phyloP scores from a whole-genome alignment of 1,140 invertebrate species.

The Camponotus vicinus region DNA sequence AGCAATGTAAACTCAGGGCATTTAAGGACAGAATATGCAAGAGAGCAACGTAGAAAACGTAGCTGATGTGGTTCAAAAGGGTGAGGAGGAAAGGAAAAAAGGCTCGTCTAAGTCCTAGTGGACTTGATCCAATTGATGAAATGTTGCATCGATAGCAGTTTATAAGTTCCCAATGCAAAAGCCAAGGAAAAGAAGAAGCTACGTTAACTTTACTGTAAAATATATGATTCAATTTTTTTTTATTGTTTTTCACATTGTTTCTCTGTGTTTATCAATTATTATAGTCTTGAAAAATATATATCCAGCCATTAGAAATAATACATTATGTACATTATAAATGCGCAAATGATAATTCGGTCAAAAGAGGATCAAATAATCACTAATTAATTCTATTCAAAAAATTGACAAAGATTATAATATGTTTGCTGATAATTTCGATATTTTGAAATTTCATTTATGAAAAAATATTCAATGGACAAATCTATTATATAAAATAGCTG shows the following conservation, averaged over 20 bases:
- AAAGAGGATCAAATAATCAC: background rate
- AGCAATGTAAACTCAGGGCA: constrained; percentile 95
- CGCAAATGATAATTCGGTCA: background rate
- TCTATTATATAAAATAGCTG: constrained; percentile 20
- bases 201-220: background rate
- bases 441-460: background rate
- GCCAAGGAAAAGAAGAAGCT: constrained; percentile 79
- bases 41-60: constrained; percentile 96
- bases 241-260: background rate
- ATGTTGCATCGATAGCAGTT: constrained; percentile 98
- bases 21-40: constrained; percentile 96
- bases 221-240: background rate
- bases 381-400: background rate
- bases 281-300: background rate
- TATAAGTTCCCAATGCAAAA: constrained; percentile 96
- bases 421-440: background rate
- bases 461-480: background rate
- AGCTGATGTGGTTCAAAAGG: constrained; percentile 93
- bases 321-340: background rate
- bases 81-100: constrained; percentile 95
- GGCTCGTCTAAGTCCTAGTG: constrained; percentile 97
- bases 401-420: background rate
- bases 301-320: background rate
- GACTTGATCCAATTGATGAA: constrained; percentile 99
- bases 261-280: background rate